These are phyloP conservation scores for Temnothorax unifasciatus DNA, from an alignment of 2,888 invertebrate genomes.

Conservation along the genomic window DNA sequence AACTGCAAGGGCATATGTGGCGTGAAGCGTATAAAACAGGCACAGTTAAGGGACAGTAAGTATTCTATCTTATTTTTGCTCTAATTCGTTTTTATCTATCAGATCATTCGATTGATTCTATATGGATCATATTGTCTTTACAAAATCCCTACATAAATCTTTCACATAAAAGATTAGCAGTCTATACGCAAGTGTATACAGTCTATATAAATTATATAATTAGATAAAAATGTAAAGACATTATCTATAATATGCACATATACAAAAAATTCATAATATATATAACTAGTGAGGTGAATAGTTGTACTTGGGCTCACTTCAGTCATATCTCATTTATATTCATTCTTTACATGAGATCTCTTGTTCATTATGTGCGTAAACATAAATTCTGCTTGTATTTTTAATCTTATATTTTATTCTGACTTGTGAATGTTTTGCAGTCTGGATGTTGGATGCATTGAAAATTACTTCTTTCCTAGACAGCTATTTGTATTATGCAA, in stretches of 20 bases:
- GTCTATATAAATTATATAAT: not conserved
- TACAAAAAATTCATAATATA: not conserved
- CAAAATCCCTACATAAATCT: not conserved
- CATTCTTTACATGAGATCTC: not conserved
- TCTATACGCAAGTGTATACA: not conserved
- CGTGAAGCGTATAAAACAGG: slow-evolving; percentile 93
- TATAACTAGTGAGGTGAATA: slow-evolving; percentile 68
- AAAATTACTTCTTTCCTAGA: slow-evolving; percentile 16
- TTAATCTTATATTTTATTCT: slow-evolving; percentile 31
- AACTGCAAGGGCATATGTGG: slow-evolving; percentile 97
- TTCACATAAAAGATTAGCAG: not conserved
- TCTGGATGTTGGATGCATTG: not conserved
- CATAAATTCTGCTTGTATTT: slow-evolving; percentile 15
- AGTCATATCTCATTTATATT: slow-evolving; percentile 37
- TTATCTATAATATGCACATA: not conserved
- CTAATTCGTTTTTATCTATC: not conserved
- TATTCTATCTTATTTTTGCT: slow-evolving; percentile 79
- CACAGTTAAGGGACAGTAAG: slow-evolving; percentile 95
- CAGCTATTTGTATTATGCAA: not conserved
- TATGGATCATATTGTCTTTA: not conserved
- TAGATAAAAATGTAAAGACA: not conserved
- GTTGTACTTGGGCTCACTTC: slow-evolving; percentile 71
- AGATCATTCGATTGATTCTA: slow-evolving; percentile 14
- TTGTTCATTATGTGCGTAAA: not conserved
- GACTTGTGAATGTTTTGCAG: slow-evolving; percentile 4